Conservation (phyloP, 2,888 invertebrate genomes). For the Zygogramma bicolorata region DNA sequence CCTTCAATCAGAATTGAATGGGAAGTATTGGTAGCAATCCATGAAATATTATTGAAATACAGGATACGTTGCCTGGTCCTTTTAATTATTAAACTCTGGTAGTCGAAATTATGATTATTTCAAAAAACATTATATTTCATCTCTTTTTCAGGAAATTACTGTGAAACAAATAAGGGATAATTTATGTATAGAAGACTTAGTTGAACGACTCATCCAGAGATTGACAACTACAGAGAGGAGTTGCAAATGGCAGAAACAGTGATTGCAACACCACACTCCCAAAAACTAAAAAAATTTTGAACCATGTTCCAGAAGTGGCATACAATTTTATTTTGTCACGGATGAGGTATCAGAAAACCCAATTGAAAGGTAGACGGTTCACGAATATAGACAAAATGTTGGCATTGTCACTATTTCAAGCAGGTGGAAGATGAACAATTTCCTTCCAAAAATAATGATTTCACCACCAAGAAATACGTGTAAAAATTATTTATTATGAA, state of each 20-base stretch:
- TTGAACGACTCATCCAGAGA: neutral
- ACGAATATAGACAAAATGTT: no score
- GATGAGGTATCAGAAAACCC: no score
- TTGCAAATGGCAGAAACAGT: no score
- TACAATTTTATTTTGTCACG: no score
- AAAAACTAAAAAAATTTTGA: neutral
- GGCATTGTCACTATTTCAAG: no score
- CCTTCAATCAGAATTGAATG: neutral
- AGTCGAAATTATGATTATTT: neutral
- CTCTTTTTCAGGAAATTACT: neutral
- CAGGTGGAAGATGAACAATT: no score
- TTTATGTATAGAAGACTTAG: neutral
- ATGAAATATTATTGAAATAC: neutral
- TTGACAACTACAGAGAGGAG: no score
- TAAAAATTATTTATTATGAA: no score
- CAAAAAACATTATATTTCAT: neutral
- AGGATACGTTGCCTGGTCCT: no score
- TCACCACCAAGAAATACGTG: no score
- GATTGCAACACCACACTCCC: neutral
- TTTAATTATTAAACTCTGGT: neutral
- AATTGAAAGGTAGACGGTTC: no score
- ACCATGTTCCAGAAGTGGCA: neutral
- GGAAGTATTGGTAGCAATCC: neutral
- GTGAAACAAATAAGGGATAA: neutral
- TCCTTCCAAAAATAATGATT: no score